These are phyloP conservation scores for Bombyx huttoni DNA, from an alignment of 2,888 invertebrate genomes.

Conservation along the genomic window DNA sequence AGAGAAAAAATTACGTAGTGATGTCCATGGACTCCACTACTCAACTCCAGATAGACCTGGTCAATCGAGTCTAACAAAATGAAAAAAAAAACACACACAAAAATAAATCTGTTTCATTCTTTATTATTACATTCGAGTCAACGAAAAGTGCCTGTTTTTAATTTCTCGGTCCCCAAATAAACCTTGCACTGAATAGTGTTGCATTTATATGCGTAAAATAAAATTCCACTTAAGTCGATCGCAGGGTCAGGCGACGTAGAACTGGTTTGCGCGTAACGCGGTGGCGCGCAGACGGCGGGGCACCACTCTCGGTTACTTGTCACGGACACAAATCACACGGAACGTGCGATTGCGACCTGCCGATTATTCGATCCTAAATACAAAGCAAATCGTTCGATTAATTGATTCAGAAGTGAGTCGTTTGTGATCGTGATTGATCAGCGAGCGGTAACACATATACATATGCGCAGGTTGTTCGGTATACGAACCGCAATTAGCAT, in stretches of 20 bases:
- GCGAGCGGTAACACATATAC: too few relatives aligned
- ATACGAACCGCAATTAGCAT: too few relatives aligned
- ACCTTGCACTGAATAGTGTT: neutral
- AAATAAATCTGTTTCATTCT: too few relatives aligned
- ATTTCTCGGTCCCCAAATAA: slow-evolving; percentile 2
- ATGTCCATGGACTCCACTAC: too few relatives aligned
- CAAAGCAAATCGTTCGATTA: too few relatives aligned
- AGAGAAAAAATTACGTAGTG: neutral
- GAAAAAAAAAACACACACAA: too few relatives aligned
- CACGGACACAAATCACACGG: slow-evolving; percentile 8
- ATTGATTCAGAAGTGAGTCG: too few relatives aligned
- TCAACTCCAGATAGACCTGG: too few relatives aligned
- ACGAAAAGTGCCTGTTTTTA: slow-evolving; percentile 3
- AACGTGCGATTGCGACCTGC: slow-evolving; percentile 3
- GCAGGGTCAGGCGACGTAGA: slow-evolving; percentile 18
- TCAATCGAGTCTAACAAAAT: too few relatives aligned
- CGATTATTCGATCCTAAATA: neutral
- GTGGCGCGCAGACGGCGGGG: slow-evolving; percentile 39
- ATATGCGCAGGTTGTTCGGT: too few relatives aligned
- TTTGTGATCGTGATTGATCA: too few relatives aligned
- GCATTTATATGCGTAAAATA: slow-evolving; percentile 13
- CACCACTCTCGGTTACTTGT: slow-evolving; percentile 29
- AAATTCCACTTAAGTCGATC: slow-evolving; percentile 19
- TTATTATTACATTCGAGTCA: neutral
- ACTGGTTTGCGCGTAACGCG: slow-evolving; percentile 44